phyloP scores from a whole-genome alignment of 2,797 vertebrate species.

The Clarias pachynema region DNA sequence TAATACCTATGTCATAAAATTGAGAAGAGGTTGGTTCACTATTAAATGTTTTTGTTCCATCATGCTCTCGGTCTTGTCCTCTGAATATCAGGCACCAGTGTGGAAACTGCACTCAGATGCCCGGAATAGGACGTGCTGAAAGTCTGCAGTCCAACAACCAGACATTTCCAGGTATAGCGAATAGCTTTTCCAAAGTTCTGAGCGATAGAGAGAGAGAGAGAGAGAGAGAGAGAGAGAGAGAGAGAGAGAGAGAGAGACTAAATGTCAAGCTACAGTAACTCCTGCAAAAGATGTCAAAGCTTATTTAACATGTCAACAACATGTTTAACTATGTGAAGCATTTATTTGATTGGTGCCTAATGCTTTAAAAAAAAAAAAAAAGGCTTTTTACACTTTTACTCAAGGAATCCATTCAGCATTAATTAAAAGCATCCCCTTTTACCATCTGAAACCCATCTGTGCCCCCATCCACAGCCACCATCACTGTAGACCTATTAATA shows the following conservation, averaged over 20 bases:
- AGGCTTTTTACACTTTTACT: background rate
- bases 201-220: background rate
- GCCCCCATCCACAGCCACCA: no score
- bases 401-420: background rate
- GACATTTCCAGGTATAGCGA: conserved; percentile 81
- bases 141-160: conserved; percentile 83
- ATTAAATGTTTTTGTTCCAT: background rate
- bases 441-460: background rate
- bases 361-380: no score
- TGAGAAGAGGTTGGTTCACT: background rate
- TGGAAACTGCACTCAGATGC: conserved; percentile 70
- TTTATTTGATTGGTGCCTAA: background rate
- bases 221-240: background rate
- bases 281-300: background rate
- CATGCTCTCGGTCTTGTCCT: background rate
- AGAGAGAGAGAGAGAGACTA: background rate
- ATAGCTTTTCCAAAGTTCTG: conserved; percentile 87
- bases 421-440: background rate
- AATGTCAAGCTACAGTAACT: background rate
- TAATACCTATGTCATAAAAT: background rate
- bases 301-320: background rate
- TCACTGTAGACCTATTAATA: background rate
- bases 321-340: background rate
- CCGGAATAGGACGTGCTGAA: conserved; percentile 74
- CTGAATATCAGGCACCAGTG: conserved; percentile 66